These are phyloP conservation scores for Drosophila sproati DNA, from an alignment of 1,140 invertebrate genomes.

Conservation along the genomic window DNA sequence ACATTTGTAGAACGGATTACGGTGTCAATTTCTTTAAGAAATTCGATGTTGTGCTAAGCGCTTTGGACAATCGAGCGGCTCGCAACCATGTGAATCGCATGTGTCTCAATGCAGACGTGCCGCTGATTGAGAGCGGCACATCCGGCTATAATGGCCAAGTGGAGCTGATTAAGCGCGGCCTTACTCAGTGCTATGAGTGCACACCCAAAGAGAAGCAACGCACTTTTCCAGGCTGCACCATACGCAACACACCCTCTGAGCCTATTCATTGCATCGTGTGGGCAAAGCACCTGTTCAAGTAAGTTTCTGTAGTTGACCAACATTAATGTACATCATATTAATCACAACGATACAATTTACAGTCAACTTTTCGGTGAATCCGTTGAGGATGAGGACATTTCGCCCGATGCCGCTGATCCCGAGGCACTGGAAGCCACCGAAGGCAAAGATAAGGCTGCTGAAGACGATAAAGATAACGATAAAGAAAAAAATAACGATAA, in stretches of 20 bases:
- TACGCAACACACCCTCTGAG: constrained; percentile 99
- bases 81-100: constrained; percentile 99
- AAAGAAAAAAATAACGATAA: constrained; percentile 84
- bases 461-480: constrained; percentile 88
- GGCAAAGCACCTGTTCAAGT: constrained; percentile 99
- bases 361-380: constrained; percentile 99
- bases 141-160: constrained; percentile 97
- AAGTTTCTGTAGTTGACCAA: constrained; percentile 76
- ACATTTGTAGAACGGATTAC: constrained; percentile 92
- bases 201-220: constrained; percentile 95
- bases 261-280: constrained; percentile 99
- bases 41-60: constrained; percentile 98
- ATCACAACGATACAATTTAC: constrained; percentile 26
- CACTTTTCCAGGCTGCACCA: constrained; percentile 98
- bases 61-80: constrained; percentile 97
- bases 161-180: constrained; percentile 93
- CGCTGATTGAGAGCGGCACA: constrained; percentile 98
- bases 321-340: background rate
- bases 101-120: constrained; percentile 97
- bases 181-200: constrained; percentile 99
- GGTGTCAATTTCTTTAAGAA: constrained; percentile 96
- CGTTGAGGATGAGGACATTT: constrained; percentile 98
- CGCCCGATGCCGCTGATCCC: constrained; percentile 97
- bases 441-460: constrained; percentile 86
- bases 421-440: constrained; percentile 87